Evolutionary conservation across 2,113 vertebrate species (phyloP), one percentile per base, ranked within the genome.

Genomic region (Pungitius pungitius): DNA sequence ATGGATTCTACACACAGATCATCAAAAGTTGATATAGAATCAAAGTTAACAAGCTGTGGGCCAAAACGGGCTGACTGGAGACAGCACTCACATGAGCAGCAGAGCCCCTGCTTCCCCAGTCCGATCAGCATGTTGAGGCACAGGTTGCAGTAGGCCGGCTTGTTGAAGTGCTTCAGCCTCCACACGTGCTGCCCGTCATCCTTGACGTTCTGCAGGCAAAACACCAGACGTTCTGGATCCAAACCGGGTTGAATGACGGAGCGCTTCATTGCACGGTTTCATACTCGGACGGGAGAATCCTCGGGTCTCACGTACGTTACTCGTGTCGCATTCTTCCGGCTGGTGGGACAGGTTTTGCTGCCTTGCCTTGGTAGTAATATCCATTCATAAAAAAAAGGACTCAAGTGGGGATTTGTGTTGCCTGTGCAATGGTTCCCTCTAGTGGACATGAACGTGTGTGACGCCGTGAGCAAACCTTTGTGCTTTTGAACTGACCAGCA

Each of bases 101-200:
- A 96, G 69, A 98, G 95, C 18, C 96, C 96, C 86, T 98, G 96
- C 83, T 98, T 97, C 43, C 96, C 96, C 80, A 99, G 94, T 8
- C 97, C 97, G 0, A 99, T 96, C 55, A 98, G 90, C 96, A 99
- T 97, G 89, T 97, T 98, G 85, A 98, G 92, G 79, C 96, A 98
- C 75, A 99, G 96, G 89, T 98, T 99, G 79, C 97, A 98, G 92
- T 98, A 99, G 39, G 96, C 97, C 39, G 97, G 97, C 78, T 98
- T 98, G 92, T 96, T 98, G 88, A 99, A 98, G 87, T 98, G 96
- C 84, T 99, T 99, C 90, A 99, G 93, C 57, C 96, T 91, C 96
- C 97, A 99, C 88, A 98, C 96, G 13, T 98, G 97, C 72, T 98
- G 96, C 22, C 96, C 96, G 12, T 99, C 97, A 83, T 97, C 96